A percentile compares a stretch with the other conserved stretches of the same genome.
Evolutionary conservation across 2,113 vertebrate species (phyloP).

Genomic region (Dendropsophus ebraccatus): DNA sequence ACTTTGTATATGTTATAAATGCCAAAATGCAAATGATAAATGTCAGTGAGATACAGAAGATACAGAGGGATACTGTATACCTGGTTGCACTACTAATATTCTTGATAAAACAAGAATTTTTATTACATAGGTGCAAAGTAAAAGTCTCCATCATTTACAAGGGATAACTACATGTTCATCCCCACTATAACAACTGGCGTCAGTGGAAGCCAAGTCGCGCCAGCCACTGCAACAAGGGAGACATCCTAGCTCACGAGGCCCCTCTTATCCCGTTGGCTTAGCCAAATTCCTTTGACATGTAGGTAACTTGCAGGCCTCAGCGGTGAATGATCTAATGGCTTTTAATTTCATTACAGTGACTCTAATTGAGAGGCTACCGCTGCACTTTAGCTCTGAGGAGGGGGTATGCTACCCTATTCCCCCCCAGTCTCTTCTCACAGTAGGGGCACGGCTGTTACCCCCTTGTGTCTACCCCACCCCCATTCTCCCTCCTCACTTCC

Average conservation of each 20-base stretch:
- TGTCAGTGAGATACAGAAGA: too few relatives aligned
- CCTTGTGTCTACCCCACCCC: slow-evolving; percentile 32
- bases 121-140: background rate
- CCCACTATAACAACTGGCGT: slow-evolving; percentile 43
- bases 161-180: background rate
- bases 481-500: background rate
- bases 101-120: background rate
- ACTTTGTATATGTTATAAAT: background rate
- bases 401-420: slow-evolving; percentile 53
- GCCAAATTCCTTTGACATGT: slow-evolving; percentile 86
- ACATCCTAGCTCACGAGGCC: slow-evolving; percentile 65
- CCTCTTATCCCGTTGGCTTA: slow-evolving; percentile 75
- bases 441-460: slow-evolving; percentile 57
- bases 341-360: slow-evolving; percentile 79
- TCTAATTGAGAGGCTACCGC: slow-evolving; percentile 70
- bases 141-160: background rate
- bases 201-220: slow-evolving; percentile 72
- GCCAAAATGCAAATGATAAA: background rate
- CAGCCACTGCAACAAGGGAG: slow-evolving; percentile 64
- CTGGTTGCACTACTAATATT: too few relatives aligned
- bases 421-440: slow-evolving; percentile 69
- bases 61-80: too few relatives aligned
- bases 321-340: slow-evolving; percentile 79
- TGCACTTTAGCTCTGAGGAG: slow-evolving; percentile 57
- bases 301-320: slow-evolving; percentile 72